These are phyloP conservation scores for Ceratina japonica DNA, from an alignment of 1,140 invertebrate species.

Conservation along the genomic window DNA sequence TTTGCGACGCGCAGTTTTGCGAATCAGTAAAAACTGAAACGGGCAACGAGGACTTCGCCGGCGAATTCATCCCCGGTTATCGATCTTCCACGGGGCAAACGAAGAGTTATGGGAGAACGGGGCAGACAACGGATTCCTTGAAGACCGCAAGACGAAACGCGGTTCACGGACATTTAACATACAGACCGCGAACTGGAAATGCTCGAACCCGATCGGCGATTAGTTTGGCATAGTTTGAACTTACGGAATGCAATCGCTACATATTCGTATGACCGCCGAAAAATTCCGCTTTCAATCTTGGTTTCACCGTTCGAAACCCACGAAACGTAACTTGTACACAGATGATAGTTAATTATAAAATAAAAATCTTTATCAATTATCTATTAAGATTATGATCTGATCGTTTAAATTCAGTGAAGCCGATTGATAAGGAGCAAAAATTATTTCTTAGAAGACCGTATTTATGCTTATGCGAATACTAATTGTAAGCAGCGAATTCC, in stretches of 20 bases:
- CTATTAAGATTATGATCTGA: no score
- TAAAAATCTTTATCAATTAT: no score
- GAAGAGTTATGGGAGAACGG: background rate
- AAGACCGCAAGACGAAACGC: constrained; percentile 25
- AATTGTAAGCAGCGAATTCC: no score
- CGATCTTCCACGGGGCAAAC: background rate
- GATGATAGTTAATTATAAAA: no score
- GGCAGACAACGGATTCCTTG: constrained; percentile 21
- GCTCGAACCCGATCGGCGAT: constrained; percentile 11
- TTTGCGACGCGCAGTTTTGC: background rate
- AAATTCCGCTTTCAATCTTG: background rate
- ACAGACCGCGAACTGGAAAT: background rate
- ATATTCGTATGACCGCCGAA: background rate
- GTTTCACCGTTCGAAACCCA: no score
- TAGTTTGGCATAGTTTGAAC: constrained; percentile 25
- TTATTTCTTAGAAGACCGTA: no score
- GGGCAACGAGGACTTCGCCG: no score
- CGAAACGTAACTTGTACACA: no score
- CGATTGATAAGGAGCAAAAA: no score
- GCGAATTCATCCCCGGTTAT: no score
- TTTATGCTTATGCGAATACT: no score
- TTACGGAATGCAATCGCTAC: constrained; percentile 27
- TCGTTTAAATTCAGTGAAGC: background rate
- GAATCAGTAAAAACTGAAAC: background rate
- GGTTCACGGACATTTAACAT: constrained; percentile 29